Evolutionary conservation across 2,797 vertebrate species (phyloP), one percentile per base, ranked within the genome.

Genomic region (Lagodon rhomboides): DNA sequence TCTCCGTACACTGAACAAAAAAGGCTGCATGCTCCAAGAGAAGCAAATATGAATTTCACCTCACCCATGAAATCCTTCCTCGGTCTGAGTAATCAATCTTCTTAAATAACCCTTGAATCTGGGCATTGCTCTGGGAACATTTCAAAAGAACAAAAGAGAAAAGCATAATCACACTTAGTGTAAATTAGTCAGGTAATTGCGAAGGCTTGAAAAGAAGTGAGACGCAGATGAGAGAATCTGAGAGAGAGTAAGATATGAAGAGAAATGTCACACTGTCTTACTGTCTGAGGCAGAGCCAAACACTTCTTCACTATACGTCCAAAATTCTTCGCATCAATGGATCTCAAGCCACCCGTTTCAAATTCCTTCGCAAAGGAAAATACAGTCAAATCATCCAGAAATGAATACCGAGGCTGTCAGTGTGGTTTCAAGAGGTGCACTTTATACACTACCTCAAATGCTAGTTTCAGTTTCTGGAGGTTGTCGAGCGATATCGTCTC

Each of bases 31-130:
- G 75, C 64, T 75, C 63, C 70, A 75, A 67, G 77, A 77, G 71
- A 83, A 68, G 83, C 27, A 75, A 62, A 79, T 50, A 71, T 76
- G 49, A 79, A 83, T 89, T 68, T 85, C 67, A 82, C 71, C 91
- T 92, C 91, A 96, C 95, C 95, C 94, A 96, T 61, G 90, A 90
- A 92, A 96, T 96, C 82, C 75, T 94, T 82, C 93, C 94, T 83
- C 74, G 91, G 80, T 90, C 93, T 85, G 87, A 86, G 75, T 75
- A 95, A 89, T 96, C 95, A 77, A 95, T 96, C 95, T 96, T 96
- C 92, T 92, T 95, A 82, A 96, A 96, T 79, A 95, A 86, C 64
- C 93, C 87, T 91, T 95, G 91, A 90, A 94, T 94, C 88, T 97
- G 89, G 43, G 90, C 85, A 66, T 89, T 89, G 68, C 70, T 96